Conservation (phyloP, 37 sponge, comb jelly and placozoan species). For the Aplysina aerophoba region DNA sequence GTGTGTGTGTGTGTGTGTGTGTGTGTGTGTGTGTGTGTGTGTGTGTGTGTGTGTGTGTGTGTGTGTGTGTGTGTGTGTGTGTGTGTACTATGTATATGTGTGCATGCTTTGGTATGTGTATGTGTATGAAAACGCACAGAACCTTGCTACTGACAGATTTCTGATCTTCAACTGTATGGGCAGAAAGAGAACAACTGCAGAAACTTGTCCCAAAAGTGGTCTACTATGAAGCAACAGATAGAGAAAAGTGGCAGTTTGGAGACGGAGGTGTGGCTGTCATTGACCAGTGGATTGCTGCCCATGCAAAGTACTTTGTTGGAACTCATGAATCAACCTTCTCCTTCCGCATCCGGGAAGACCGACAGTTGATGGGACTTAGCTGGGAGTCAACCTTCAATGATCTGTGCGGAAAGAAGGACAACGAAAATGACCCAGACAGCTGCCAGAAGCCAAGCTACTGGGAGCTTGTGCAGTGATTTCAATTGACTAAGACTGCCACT, state of each 20-base stretch:
- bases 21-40: too few species aligned
- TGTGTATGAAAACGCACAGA: not conserved
- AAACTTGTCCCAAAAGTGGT: slow-evolving; percentile 53
- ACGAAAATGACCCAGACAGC: slow-evolving; percentile 69
- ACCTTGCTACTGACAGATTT: not conserved
- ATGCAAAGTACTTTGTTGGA: slow-evolving; percentile 76
- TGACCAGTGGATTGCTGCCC: slow-evolving; percentile 96
- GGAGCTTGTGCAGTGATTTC: slow-evolving; percentile 31
- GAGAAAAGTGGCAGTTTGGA: slow-evolving; percentile 35
- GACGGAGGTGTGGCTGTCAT: slow-evolving; percentile 93
- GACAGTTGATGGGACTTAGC: slow-evolving; percentile 88
- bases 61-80: slow-evolving; percentile 12
- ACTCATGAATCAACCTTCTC: slow-evolving; percentile 91
- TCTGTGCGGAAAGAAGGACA: slow-evolving; percentile 69
- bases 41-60: too few species aligned
- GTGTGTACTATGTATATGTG: not conserved
- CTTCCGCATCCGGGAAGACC: slow-evolving; percentile 91
- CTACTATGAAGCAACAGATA: slow-evolving; percentile 61
- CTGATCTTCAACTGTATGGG: not conserved
- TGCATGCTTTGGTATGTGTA: not conserved
- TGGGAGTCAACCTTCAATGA: slow-evolving; percentile 82
- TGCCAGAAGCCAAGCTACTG: slow-evolving; percentile 78
- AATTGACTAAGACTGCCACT: too few species aligned
- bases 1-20: not conserved
- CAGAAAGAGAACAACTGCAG: slow-evolving; percentile 54